phyloP scores from a whole-genome alignment of 2,113 vertebrate species.

The Macquaria australasica region DNA sequence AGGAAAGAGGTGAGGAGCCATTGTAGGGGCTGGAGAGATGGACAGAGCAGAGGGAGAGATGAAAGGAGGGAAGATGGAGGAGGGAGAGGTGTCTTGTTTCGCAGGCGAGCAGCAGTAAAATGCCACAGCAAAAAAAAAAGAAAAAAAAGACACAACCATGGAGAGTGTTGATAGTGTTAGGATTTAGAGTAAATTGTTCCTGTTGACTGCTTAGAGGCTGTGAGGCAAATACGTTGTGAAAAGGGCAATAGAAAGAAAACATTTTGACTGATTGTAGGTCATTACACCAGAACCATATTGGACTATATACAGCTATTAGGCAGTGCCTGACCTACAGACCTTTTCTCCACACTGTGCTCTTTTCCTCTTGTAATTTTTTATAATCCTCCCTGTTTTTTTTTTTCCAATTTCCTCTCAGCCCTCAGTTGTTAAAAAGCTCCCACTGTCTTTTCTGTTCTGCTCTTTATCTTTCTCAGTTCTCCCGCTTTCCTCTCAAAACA shows the following conservation, averaged over 20 bases:
- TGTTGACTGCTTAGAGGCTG: slow-evolving; percentile 24
- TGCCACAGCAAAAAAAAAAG: slow-evolving; percentile 10
- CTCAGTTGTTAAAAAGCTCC: slow-evolving; percentile 21
- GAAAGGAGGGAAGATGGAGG: slow-evolving; percentile 51
- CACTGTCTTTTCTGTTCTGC: slow-evolving; percentile 4
- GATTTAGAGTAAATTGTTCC: slow-evolving; percentile 59
- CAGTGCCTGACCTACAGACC: slow-evolving; percentile 24
- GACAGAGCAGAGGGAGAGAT: slow-evolving; percentile 42
- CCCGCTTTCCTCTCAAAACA: slow-evolving; percentile 40
- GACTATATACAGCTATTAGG: slow-evolving; percentile 25
- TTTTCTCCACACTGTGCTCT: slow-evolving; percentile 12
- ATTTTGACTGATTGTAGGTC: slow-evolving; percentile 37
- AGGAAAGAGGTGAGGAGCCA: slow-evolving; percentile 51
- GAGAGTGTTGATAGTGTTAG: slow-evolving; percentile 44
- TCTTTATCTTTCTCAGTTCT: slow-evolving; percentile 27
- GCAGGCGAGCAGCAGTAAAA: slow-evolving; percentile 35
- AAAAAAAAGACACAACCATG: slow-evolving; percentile 21
- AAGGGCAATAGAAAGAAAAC: slow-evolving; percentile 50
- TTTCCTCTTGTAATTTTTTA: neutral
- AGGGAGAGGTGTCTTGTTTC: slow-evolving; percentile 59
- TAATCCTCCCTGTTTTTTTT: neutral
- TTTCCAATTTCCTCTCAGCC: slow-evolving; percentile 16
- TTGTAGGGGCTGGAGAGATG: slow-evolving; percentile 43
- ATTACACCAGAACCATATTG: slow-evolving; percentile 9
- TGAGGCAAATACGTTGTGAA: slow-evolving; percentile 44